phyloP scores from a whole-genome alignment of 2,797 vertebrate species.

The Harpagifer antarcticus region DNA sequence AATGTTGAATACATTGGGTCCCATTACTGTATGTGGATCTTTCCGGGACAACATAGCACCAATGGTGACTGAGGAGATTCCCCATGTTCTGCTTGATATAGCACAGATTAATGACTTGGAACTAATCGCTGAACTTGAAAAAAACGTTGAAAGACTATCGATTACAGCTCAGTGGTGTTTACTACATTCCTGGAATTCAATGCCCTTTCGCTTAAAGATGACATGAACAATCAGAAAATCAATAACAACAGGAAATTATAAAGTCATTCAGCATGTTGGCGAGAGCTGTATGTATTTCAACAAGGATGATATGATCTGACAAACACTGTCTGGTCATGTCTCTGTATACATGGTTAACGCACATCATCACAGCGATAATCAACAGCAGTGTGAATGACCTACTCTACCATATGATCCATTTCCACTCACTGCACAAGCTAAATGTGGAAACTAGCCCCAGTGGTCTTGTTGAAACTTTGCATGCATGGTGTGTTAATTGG shows the following conservation, averaged over 20 bases:
- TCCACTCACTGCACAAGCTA: slow-evolving; percentile 6
- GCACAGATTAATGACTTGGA: neutral
- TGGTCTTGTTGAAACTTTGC: slow-evolving; percentile 43
- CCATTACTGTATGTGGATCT: slow-evolving; percentile 30
- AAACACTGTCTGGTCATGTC: neutral
- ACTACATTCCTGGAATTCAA: neutral
- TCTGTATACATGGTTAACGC: neutral
- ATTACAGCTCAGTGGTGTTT: neutral
- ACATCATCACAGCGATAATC: neutral
- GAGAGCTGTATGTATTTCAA: neutral
- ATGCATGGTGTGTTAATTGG: slow-evolving; percentile 58
- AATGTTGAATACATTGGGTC: slow-evolving; percentile 29
- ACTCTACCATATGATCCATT: slow-evolving; percentile 3
- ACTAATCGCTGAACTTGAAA: neutral
- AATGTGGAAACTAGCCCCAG: slow-evolving; percentile 22
- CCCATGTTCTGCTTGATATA: neutral
- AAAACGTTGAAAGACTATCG: neutral
- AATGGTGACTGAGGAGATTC: slow-evolving; percentile 6
- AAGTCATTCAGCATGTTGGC: neutral
- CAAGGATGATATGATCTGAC: neutral
- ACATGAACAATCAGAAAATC: slow-evolving; percentile 8
- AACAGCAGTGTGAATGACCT: slow-evolving; percentile 1
- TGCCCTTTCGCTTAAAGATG: slow-evolving; percentile 7
- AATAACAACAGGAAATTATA: neutral
- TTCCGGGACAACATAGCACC: neutral